These are phyloP conservation scores for Nomada flava DNA, from an alignment of 2,888 invertebrate species.

Conservation along the genomic window DNA sequence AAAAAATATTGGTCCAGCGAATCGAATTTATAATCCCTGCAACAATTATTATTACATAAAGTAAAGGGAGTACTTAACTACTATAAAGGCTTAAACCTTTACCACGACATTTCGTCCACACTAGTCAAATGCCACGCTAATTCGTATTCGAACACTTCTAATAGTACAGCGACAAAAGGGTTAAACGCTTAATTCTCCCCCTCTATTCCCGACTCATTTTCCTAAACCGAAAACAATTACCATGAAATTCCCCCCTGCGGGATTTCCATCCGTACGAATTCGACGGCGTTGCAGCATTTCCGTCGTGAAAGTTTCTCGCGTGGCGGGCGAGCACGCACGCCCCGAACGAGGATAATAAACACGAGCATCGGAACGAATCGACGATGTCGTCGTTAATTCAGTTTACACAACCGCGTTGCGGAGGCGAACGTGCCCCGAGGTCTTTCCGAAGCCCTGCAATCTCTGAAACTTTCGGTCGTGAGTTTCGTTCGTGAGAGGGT, in stretches of 20 bases:
- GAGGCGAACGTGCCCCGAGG: slow-evolving; percentile 35
- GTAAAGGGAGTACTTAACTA: too few species aligned
- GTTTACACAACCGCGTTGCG: slow-evolving; percentile 40
- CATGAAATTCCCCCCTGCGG: background rate
- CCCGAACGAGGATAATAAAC: slow-evolving; percentile 12
- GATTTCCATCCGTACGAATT: background rate
- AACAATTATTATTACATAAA: too few species aligned
- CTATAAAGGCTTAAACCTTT: too few species aligned
- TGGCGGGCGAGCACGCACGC: background rate
- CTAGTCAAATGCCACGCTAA: too few species aligned
- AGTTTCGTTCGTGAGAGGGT: slow-evolving; percentile 21
- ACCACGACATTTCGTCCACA: too few species aligned
- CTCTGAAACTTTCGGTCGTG: slow-evolving; percentile 63
- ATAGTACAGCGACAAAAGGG: too few species aligned
- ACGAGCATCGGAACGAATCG: slow-evolving; percentile 30
- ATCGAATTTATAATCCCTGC: too few species aligned
- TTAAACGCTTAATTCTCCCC: background rate
- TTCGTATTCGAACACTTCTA: too few species aligned
- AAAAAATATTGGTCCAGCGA: too few species aligned
- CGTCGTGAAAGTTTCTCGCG: slow-evolving; percentile 23
- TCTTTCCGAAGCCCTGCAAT: slow-evolving; percentile 61
- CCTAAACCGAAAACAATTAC: slow-evolving; percentile 26
- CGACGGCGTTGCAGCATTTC: background rate
- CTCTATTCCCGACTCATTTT: background rate
- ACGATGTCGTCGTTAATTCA: slow-evolving; percentile 57